Evolutionary conservation across 30 jellyfish, hydroid and myxozoan species (phyloP).

Genomic region (Calvadosia cruxmelitensis): DNA sequence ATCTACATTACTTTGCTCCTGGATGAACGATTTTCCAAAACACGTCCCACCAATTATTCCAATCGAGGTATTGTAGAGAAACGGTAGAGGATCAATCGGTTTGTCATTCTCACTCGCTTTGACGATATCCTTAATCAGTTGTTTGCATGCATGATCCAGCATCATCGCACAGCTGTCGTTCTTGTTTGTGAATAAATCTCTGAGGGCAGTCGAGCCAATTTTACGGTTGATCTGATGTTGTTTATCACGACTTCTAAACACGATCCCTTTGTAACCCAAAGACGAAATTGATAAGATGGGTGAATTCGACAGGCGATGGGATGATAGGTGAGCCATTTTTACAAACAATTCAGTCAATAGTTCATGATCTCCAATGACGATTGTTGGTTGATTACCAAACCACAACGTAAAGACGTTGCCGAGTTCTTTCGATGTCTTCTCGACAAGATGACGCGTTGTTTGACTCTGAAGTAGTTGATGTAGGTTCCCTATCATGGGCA

Average conservation of each 20-base stretch:
- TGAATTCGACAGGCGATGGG: slow-evolving; percentile 45
- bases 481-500: neutral
- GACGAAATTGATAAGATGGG: slow-evolving; percentile 46
- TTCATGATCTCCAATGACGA: slow-evolving; percentile 30
- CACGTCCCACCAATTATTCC: too few species aligned
- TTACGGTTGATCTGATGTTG: slow-evolving; percentile 13
- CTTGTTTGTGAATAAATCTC: slow-evolving; percentile 27
- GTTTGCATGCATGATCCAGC: slow-evolving; percentile 27
- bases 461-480: neutral
- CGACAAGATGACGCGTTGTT: neutral
- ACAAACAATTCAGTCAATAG: slow-evolving; percentile 36
- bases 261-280: slow-evolving; percentile 36
- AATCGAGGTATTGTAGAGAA: too few species aligned
- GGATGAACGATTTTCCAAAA: too few species aligned
- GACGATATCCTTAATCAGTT: slow-evolving; percentile 15
- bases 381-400: slow-evolving; percentile 50
- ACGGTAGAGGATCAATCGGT: slow-evolving; percentile 11
- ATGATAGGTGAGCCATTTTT: slow-evolving; percentile 24
- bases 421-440: too few species aligned
- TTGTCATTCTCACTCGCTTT: slow-evolving; percentile 10
- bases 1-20: too few species aligned
- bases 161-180: slow-evolving; percentile 17
- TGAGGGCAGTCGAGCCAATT: slow-evolving; percentile 37
- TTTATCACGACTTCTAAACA: slow-evolving; percentile 26
- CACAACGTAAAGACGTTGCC: slow-evolving; percentile 58